phyloP scores from a whole-genome alignment of 2,888 invertebrate genomes.

The Drosophila leonis region DNA sequence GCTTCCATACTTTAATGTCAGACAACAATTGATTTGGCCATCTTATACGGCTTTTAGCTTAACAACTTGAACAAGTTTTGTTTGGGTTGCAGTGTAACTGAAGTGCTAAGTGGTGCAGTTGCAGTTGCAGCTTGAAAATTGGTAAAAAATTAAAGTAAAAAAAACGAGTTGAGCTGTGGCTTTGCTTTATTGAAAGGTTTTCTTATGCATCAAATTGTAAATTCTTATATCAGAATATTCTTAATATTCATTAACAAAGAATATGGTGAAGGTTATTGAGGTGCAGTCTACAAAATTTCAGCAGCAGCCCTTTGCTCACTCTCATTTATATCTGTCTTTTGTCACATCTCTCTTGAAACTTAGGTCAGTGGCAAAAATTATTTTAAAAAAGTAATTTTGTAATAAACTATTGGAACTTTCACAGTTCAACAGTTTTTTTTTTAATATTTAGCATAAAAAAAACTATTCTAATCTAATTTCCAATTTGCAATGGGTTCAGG shows the following conservation, averaged over 20 bases:
- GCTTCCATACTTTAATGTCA: constrained; percentile 16
- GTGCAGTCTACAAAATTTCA: neutral
- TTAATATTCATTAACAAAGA: neutral
- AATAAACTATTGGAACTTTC: no score
- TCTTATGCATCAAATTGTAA: neutral
- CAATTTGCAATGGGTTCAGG: no score
- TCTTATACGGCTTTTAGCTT: constrained; percentile 1
- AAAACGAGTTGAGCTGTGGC: neutral
- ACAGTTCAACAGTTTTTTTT: no score
- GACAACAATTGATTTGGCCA: constrained; percentile 17
- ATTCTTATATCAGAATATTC: neutral
- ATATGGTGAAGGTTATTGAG: no score
- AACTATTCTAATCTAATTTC: no score
- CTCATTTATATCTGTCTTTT: neutral
- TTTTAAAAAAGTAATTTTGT: no score
- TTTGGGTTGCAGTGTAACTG: neutral
- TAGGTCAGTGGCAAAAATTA: no score
- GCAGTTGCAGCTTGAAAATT: neutral
- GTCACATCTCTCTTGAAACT: no score
- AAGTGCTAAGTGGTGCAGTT: neutral
- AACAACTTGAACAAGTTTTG: constrained; percentile 15
- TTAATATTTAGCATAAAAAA: no score
- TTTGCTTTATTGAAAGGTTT: neutral
- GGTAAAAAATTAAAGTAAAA: accelerated
- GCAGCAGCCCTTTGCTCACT: neutral